phyloP scores from a whole-genome alignment of 53 echinoderm and acorn worm genomes.

The Crossaster papposus region DNA sequence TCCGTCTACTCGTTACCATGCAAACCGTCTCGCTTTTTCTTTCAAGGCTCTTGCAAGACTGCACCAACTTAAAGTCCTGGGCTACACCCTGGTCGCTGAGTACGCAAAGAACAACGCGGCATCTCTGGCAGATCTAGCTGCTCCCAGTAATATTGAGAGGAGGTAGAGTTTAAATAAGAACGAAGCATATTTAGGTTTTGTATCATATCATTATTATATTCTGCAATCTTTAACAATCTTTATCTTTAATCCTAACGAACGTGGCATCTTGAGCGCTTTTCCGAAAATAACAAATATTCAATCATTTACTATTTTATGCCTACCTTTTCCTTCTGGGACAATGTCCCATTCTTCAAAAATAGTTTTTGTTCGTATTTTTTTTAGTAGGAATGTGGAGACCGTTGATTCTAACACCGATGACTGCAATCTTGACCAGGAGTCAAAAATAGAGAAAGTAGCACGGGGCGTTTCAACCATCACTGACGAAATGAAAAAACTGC shows the following conservation, averaged over 20 bases:
- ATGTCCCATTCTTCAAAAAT: too few relatives aligned
- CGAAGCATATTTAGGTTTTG: not conserved
- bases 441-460: not conserved
- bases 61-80: conserved; percentile 84
- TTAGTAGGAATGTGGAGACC: not conserved
- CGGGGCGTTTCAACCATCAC: not conserved
- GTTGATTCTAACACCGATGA: not conserved
- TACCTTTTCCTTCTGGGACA: too few relatives aligned
- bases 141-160: not conserved
- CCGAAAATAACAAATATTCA: too few relatives aligned
- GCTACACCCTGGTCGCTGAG: conserved; percentile 80
- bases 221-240: too few relatives aligned
- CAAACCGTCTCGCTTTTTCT: not conserved
- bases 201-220: too few relatives aligned
- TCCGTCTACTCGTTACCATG: too few relatives aligned
- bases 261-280: too few relatives aligned
- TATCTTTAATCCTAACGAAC: too few relatives aligned
- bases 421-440: not conserved
- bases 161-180: conserved; percentile 7
- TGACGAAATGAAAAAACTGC: not conserved
- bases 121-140: conserved; percentile 11
- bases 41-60: conserved; percentile 77
- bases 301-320: too few relatives aligned
- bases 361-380: not conserved
- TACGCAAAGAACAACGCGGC: conserved; percentile 72